Percentiles rank a stretch among this genome's conserved stretches.
These are phyloP conservation scores for Myrmecophaga tridactyla DNA, from an alignment of 2,113 vertebrate genomes.

Conservation along the genomic window DNA sequence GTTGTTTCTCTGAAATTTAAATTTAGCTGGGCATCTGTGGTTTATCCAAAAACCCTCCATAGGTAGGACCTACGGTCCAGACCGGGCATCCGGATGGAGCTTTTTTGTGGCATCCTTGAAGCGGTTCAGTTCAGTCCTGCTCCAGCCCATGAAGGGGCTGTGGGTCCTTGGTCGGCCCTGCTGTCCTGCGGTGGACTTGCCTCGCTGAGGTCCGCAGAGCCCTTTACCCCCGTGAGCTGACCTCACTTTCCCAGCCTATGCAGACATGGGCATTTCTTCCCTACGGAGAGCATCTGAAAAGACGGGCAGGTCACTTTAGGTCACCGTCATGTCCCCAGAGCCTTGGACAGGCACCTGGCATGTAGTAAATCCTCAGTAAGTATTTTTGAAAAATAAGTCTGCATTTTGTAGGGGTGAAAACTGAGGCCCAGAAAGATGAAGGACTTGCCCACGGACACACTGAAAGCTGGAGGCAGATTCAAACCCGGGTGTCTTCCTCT, in stretches of 20 bases:
- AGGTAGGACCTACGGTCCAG: neutral
- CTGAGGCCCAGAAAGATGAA: neutral
- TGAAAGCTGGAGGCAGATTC: neutral
- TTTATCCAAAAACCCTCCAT: neutral
- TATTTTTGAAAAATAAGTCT: neutral
- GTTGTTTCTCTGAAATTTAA: neutral
- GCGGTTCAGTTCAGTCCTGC: too few species aligned
- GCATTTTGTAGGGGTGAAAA: accelerated
- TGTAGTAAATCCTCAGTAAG: accelerated
- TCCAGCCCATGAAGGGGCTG: too few species aligned
- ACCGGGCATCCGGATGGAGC: too few species aligned
- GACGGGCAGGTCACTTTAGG: neutral
- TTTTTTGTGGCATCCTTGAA: too few species aligned
- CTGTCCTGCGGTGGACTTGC: neutral
- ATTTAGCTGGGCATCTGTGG: neutral
- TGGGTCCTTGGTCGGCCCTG: neutral
- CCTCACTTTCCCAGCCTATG: accelerated
- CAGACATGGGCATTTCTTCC: accelerated
- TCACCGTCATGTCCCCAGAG: too few species aligned
- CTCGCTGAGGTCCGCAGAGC: accelerated
- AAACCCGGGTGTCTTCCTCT: accelerated
- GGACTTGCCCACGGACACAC: accelerated
- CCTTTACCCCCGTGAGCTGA: accelerated
- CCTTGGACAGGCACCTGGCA: accelerated
- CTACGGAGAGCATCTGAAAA: accelerated